A percentile compares a stretch with the other conserved stretches of the same genome.
Evolutionary conservation across 1,140 invertebrate species (phyloP).

Genomic region (Drosophila sturtevanti): DNA sequence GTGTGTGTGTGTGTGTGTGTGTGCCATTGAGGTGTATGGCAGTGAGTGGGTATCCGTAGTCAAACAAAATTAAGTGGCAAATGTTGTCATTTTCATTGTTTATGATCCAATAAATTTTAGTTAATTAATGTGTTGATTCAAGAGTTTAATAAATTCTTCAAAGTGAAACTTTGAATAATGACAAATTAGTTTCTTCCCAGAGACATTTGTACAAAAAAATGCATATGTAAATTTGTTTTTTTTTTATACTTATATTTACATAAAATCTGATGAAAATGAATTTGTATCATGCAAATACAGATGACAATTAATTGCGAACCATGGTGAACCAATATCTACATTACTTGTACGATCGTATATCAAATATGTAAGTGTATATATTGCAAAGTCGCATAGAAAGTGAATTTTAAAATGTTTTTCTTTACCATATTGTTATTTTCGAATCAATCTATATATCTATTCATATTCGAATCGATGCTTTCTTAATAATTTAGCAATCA

Average conservation of each 20-base stretch:
- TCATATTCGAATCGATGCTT: too few relatives aligned
- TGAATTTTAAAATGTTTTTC: too few relatives aligned
- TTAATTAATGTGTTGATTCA: conserved; percentile 15
- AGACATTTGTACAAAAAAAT: neutral
- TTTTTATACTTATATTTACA: neutral
- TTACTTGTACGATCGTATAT: too few relatives aligned
- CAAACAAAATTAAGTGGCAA: conserved; percentile 13
- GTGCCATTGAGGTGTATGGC: conserved; percentile 6
- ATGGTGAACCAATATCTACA: too few relatives aligned
- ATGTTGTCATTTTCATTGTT: neutral
- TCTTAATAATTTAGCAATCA: too few relatives aligned
- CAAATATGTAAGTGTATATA: too few relatives aligned
- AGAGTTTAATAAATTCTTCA: neutral
- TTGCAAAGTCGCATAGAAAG: too few relatives aligned
- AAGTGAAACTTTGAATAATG: conserved; percentile 6
- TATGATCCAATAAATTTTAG: conserved; percentile 13
- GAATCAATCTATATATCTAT: too few relatives aligned
- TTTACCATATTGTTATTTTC: too few relatives aligned
- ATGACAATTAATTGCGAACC: neutral
- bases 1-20: neutral
- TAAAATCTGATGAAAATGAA: neutral
- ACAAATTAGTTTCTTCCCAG: neutral
- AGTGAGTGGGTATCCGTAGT: neutral
- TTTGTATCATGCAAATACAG: neutral
- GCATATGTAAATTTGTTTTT: too few relatives aligned